Evolutionary conservation across 2,797 vertebrate species (phyloP), one percentile per base, ranked within the genome.

Genomic region (Notolepis coatsorum): DNA sequence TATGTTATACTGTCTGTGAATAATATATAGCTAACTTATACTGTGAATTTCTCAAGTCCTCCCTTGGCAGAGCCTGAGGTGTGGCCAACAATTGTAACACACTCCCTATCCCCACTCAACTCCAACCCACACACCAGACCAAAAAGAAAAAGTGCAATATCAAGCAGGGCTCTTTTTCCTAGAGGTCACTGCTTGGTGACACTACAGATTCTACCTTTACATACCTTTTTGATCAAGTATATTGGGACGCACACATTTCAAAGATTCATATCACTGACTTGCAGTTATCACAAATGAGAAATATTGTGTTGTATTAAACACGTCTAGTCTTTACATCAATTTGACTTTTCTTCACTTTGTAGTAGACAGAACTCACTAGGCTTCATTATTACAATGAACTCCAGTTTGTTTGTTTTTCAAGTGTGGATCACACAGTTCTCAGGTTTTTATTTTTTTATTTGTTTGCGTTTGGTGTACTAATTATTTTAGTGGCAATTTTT

Each of bases 341-440:
- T 42, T 57, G 9, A 39, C n/a, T 47, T 51, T 68, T 71, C 45
- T 37, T 57, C 67, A 62, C 58, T 70, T 47, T 73, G 47, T 59
- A 13, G 31, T 66, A 31, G 31, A 47, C 35, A 60, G 7, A 61
- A 52, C 74, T 61, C 42, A 55, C 38, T 61, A 30, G 37, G 46
- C 28, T 25, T 56, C 27, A 52, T 48, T n/a, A 24, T 67, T 20
- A 42, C 30, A 58, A 51, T 45, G 33, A 41, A 66, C 46, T 54
- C 42, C 24, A 73, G 30, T 46, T 24, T 45, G 61, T 54, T 56
- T 13, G 24, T 30, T 61, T 71, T 71, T 65, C 10, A 78, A 37
- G 47, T 71, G 51, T 71, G 67, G 41, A 58, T 51, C 46, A 61
- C 30, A 51, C 61, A 79, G 50, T 82, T 72, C 82, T 87, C 80